A percentile compares a stretch with the other conserved stretches of the same genome.
phyloP scores from a whole-genome alignment of 1,140 invertebrate species.

The Vanessa tameamea region DNA sequence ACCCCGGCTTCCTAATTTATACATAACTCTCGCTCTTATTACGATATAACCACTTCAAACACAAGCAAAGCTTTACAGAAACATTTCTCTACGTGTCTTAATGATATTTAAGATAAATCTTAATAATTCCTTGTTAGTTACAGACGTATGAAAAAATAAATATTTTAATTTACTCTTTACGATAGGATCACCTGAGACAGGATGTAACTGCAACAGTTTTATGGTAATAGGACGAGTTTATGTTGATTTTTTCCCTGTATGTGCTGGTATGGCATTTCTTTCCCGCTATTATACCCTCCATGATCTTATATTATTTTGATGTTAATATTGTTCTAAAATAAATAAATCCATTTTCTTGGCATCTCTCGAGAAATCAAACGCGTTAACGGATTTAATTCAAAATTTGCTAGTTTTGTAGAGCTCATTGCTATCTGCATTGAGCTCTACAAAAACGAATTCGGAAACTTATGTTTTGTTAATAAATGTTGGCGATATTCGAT shows the following conservation, averaged over 20 bases:
- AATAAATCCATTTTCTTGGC: too few relatives aligned
- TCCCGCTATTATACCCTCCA: background rate
- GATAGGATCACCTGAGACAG: slow-evolving; percentile 25
- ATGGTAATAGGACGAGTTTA: slow-evolving; percentile 17
- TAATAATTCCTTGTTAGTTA: background rate
- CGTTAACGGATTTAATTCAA: too few relatives aligned
- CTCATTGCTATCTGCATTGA: too few relatives aligned
- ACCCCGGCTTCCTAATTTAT: too few relatives aligned
- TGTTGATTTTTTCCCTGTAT: slow-evolving; percentile 12
- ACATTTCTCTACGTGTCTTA: background rate
- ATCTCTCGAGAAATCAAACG: too few relatives aligned
- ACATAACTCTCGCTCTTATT: too few relatives aligned
- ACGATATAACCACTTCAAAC: too few relatives aligned
- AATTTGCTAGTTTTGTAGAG: too few relatives aligned
- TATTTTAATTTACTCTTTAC: slow-evolving; percentile 20
- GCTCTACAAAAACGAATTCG: too few relatives aligned
- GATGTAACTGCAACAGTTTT: slow-evolving; percentile 12
- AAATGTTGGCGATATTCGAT: too few relatives aligned
- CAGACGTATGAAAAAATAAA: slow-evolving; percentile 15
- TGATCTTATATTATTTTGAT: background rate
- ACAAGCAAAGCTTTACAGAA: background rate
- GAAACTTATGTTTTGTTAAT: too few relatives aligned
- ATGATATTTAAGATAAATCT: background rate
- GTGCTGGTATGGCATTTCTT: background rate
- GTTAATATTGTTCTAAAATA: background rate